Evolutionary conservation across 2,888 invertebrate genomes (phyloP).

Genomic region (Meteorus colon): DNA sequence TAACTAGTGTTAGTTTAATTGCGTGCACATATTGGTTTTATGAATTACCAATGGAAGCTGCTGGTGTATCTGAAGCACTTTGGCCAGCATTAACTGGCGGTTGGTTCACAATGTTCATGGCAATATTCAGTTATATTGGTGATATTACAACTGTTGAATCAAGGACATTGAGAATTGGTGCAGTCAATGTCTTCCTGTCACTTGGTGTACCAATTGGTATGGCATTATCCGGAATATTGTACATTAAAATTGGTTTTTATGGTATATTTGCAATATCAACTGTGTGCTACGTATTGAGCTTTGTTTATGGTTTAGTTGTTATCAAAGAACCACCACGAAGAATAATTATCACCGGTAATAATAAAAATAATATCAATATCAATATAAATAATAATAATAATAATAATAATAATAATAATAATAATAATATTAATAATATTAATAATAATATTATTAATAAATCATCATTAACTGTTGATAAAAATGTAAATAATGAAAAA

Average conservation of each 20-base stretch:
- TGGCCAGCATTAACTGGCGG: constrained; percentile 89
- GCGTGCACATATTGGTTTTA: constrained; percentile 87
- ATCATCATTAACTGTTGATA: constrained; percentile 56
- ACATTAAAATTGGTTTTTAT: constrained; percentile 85
- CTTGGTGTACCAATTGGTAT: constrained; percentile 92
- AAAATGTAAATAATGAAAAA: constrained; percentile 63
- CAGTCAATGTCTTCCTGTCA: constrained; percentile 91
- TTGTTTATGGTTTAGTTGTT: constrained; percentile 83
- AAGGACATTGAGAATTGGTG: constrained; percentile 88
- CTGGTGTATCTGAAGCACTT: constrained; percentile 86
- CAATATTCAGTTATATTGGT: constrained; percentile 90
- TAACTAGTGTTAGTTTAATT: constrained; percentile 85
- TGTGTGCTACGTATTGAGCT: constrained; percentile 82
- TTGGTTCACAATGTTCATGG: constrained; percentile 94
- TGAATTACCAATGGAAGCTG: constrained; percentile 86
- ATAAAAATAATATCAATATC: constrained; percentile 49
- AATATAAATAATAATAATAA: background rate
- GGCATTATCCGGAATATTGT: constrained; percentile 88
- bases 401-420: background rate
- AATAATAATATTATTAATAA: background rate
- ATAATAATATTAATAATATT: too few species aligned
- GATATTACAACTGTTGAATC: constrained; percentile 89
- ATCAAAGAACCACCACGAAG: constrained; percentile 79
- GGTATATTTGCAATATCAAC: constrained; percentile 88
- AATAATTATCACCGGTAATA: constrained; percentile 65